Evolutionary conservation across 2,888 invertebrate genomes (phyloP), one percentile per base, ranked within the genome.

Genomic region (Zeuzera pyrina): DNA sequence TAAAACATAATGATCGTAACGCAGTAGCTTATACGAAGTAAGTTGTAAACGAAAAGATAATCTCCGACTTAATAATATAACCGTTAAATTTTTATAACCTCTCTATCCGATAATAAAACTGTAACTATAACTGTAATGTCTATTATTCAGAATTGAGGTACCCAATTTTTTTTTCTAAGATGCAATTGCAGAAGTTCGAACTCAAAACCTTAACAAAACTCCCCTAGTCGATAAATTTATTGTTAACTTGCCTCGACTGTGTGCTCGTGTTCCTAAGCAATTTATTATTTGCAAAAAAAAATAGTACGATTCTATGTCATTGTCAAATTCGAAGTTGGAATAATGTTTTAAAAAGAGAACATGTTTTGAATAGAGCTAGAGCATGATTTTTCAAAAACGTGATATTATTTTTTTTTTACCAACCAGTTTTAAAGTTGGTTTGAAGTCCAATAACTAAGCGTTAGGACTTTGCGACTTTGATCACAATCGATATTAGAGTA

Each of bases 231-330:
- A 27, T 38, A 44, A 42, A 55, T 51, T 52, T 50, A 55, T 57
- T 54, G 55, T 52, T 43, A 50, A 44, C 46, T 27, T 37, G 47
- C 49, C 58, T 43, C 57, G 52, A 58, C 54, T 55, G 47, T 44
- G 51, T 50, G 50, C 52, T 51, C 52, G 54, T 55, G 57, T 67
- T 61, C 62, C 58, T 56, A 50, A 43, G 52, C n/a, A 47, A 53
- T 56, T 57, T 58, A 50, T 60, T 52, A 57, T 52, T 62, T 44
- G 71, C 70, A 46, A 66, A 77, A 73, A 70, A 55, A 48, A 47
- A 40, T 52, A 60, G 47, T 50, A 52, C 41, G 41, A 43, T 41
- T 40, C 55, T n/a, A n/a, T n/a, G n/a, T n/a, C 47, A 68, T 71
- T 73, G 69, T 69, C 43, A 36, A 52, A 35, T 42, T 43, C 23